Evolutionary conservation across 2,888 invertebrate species (phyloP), one percentile per base, ranked within the genome.

Genomic region (Anoplius nigerrimus): DNA sequence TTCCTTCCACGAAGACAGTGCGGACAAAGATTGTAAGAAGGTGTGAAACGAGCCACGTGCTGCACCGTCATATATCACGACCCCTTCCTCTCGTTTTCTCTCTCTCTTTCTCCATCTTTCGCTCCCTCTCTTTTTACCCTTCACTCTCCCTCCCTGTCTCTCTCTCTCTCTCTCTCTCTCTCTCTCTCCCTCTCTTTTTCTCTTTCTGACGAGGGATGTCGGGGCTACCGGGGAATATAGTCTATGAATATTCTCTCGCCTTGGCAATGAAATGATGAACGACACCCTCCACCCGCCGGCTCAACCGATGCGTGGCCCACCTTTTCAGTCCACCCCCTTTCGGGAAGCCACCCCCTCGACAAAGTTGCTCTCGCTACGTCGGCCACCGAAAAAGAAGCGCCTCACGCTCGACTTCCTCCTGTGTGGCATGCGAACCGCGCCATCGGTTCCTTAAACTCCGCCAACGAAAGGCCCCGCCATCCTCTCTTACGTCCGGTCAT

Each of bases 41-140:
- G 85, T 86, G 85, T 85, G 86, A 86, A 86, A 84, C 79, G 79
- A 82, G 83, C 82, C 86, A 86, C 84, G 84, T 86, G 86, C 81
- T 82, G 57, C 69, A 71, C 69, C 76, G 76, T 82, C 84, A 82
- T 83, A 84, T 84, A 85, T 85, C 84, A 84, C 69, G 71, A 72
- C 80, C 74, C 79, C 77, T 77, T 78, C 73, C 74, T 42, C 72
- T 71, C 71, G 69, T 56, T 65, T 42, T 58, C 53, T 54, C 60
- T 66, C 72, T 52, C 62, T 52, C 63, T 69, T 66, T 74, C 71
- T 61, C 24, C 22, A n/a, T n/a, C n/a, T n/a, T 20, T 60, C 57
- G 20, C 52, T 60, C 18, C 55, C 62, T 46, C 62, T 60, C 52
- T 15, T 22, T 51, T 58, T 13, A 21, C 18, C n/a, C 16, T 16